Conservation (phyloP, 23 tunicate genomes). For the Clavelina lepadiformis region DNA sequence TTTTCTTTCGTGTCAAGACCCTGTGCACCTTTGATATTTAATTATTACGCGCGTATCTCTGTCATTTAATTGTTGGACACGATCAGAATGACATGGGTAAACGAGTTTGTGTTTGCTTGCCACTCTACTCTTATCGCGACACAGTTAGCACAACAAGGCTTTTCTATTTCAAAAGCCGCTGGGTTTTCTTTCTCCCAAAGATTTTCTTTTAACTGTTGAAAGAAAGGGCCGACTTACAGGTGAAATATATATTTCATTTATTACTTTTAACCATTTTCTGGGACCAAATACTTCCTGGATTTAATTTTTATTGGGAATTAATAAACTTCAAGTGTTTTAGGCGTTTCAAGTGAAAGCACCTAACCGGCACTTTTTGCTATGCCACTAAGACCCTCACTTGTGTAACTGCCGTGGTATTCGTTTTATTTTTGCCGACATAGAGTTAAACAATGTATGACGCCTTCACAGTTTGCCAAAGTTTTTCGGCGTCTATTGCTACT, state of each 20-base stretch:
- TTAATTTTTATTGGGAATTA: no score
- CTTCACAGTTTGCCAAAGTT: no score
- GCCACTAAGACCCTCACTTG: no score
- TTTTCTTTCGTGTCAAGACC: background rate
- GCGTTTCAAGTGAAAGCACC: no score
- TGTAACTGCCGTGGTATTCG: no score
- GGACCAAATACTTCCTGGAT: no score
- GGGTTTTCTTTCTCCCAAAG: constrained; percentile 8
- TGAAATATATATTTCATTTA: background rate
- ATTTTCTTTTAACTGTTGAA: constrained; percentile 2
- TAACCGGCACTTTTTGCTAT: no score
- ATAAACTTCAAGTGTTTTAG: no score
- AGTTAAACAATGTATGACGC: no score
- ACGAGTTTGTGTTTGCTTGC: constrained; percentile 17
- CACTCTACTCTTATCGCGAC: constrained; percentile 32
- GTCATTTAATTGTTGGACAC: constrained; percentile 31
- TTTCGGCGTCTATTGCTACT: no score
- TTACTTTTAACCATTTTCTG: no score
- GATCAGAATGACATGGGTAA: constrained; percentile 33
- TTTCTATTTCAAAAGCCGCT: background rate
- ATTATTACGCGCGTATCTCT: background rate
- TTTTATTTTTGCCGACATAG: no score
- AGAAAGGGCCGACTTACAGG: constrained; percentile 1
- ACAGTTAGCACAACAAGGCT: background rate
- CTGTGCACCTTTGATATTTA: constrained; percentile 15